Percentiles rank a stretch among this genome's conserved stretches.
phyloP scores from a whole-genome alignment of 2,797 vertebrate species.

The Oreochromis grahami region DNA sequence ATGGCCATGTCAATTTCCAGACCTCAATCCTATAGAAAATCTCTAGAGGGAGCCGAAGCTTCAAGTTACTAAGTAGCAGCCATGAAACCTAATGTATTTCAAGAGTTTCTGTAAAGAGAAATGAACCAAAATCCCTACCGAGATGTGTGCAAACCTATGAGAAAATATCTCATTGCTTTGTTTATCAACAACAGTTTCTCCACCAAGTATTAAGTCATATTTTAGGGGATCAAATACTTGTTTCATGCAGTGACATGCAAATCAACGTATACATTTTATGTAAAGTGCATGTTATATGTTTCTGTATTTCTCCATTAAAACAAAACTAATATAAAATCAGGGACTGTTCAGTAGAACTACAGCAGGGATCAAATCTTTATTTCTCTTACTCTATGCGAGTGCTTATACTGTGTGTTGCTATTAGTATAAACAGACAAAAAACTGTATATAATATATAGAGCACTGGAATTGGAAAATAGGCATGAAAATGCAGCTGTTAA shows the following conservation, averaged over 20 bases:
- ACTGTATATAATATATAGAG: not conserved
- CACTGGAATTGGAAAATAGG: not conserved
- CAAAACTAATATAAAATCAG: not conserved
- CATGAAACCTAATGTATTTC: not conserved
- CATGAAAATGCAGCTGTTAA: not conserved
- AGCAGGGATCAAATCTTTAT: not conserved
- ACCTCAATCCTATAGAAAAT: not conserved
- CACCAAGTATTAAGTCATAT: not conserved
- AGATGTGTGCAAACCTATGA: not conserved
- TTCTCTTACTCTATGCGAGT: not conserved
- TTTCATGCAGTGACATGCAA: not conserved
- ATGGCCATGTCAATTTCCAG: not conserved
- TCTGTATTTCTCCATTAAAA: not conserved
- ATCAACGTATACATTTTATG: not conserved
- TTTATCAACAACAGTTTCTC: not conserved
- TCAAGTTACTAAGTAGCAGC: not conserved
- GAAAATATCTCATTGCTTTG: not conserved
- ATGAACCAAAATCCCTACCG: not conserved
- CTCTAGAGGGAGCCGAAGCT: not conserved
- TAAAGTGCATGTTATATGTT: not conserved
- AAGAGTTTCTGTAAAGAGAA: not conserved
- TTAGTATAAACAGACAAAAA: not conserved
- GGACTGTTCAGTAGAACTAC: not conserved
- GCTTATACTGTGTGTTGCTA: not conserved
- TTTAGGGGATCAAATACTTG: not conserved